Evolutionary conservation across 2,888 invertebrate species (phyloP).

Genomic region (Thyatira batis): DNA sequence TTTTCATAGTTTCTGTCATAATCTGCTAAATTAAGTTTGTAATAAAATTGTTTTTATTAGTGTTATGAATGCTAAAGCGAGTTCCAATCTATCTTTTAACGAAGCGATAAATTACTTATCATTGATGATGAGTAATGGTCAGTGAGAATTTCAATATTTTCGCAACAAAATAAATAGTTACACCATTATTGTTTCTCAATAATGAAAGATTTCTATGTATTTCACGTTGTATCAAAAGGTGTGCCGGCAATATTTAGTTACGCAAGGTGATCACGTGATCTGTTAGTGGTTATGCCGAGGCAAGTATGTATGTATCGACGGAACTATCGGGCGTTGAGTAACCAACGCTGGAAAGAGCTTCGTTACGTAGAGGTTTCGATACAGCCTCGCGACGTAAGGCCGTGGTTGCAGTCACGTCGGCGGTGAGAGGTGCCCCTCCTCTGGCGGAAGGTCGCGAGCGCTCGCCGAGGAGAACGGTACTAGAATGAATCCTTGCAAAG

Average conservation of each 20-base stretch:
- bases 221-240: constrained; percentile 71
- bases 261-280: constrained; percentile 76
- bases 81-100: background rate
- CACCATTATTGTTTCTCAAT: constrained; percentile 62
- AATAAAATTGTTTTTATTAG: background rate
- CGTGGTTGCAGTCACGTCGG: constrained; percentile 80
- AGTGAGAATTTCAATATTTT: constrained; percentile 34
- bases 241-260: constrained; percentile 68
- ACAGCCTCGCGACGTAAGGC: constrained; percentile 81
- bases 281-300: constrained; percentile 63
- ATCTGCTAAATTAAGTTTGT: background rate
- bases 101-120: constrained; percentile 7
- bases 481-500: constrained; percentile 74
- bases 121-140: constrained; percentile 21
- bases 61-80: background rate
- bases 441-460: constrained; percentile 75
- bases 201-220: constrained; percentile 71
- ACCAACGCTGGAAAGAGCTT: constrained; percentile 76
- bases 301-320: constrained; percentile 71
- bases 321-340: constrained; percentile 78
- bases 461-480: constrained; percentile 76
- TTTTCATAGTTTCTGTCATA: too few species aligned
- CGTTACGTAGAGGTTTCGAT: constrained; percentile 80
- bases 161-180: constrained; percentile 52
- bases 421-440: constrained; percentile 80